Conservation (phyloP, 2,888 invertebrate genomes). For the Hedychridium roseum region DNA sequence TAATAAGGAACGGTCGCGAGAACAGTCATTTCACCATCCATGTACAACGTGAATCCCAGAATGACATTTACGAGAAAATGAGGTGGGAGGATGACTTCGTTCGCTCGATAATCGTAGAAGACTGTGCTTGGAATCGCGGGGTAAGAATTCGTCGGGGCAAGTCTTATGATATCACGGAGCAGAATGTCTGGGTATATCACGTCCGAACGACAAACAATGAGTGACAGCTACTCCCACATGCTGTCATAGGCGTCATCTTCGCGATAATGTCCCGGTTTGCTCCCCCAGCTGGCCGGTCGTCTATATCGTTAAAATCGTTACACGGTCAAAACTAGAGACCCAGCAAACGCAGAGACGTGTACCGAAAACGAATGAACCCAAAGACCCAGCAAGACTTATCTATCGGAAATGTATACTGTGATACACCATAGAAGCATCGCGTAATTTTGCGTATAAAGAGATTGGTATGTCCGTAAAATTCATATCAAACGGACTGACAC, state of each 20-base stretch:
- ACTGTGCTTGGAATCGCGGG: slow-evolving; percentile 26
- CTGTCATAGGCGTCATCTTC: slow-evolving; percentile 56
- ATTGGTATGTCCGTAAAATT: too few relatives aligned
- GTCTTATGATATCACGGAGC: slow-evolving; percentile 32
- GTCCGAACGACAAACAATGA: slow-evolving; percentile 55
- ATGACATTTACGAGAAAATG: too few relatives aligned
- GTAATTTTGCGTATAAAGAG: too few relatives aligned
- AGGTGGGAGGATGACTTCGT: too few relatives aligned
- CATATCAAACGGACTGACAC: too few relatives aligned
- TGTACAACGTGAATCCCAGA: too few relatives aligned
- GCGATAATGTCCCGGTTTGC: slow-evolving; percentile 47
- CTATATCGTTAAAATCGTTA: slow-evolving; percentile 51
- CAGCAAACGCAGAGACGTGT: slow-evolving; percentile 21
- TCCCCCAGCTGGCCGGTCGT: slow-evolving; percentile 31
- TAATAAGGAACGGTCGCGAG: too few relatives aligned
- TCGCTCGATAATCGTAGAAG: too few relatives aligned
- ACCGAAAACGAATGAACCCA: slow-evolving; percentile 25
- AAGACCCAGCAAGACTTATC: too few relatives aligned
- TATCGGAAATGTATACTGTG: too few relatives aligned
- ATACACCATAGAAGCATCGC: too few relatives aligned
- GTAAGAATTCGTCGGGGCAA: slow-evolving; percentile 32
- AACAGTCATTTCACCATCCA: too few relatives aligned
- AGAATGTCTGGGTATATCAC: slow-evolving; percentile 47
- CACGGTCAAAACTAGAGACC: slow-evolving; percentile 41
- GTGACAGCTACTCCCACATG: slow-evolving; percentile 62